phyloP scores from a whole-genome alignment of 2,797 vertebrate species.

The Aeoliscus strigatus region DNA sequence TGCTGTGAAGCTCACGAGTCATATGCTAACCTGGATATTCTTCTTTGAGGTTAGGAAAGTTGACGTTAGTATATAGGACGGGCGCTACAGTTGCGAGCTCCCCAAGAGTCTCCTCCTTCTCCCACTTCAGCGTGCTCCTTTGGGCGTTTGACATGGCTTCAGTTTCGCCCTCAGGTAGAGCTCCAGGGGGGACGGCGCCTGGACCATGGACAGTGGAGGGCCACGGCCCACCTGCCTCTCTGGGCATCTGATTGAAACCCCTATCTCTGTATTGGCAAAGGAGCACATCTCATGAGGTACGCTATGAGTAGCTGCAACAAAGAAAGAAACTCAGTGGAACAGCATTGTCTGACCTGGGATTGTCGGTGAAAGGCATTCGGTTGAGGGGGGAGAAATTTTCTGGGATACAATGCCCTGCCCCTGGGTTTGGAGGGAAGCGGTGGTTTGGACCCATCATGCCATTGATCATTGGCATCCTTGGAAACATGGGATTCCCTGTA shows the following conservation, averaged over 20 bases:
- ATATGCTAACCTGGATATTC: constrained; percentile 87
- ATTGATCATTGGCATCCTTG: constrained; percentile 91
- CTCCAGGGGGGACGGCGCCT: constrained; percentile 56
- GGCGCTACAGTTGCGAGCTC: constrained; percentile 96
- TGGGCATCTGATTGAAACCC: constrained; percentile 85
- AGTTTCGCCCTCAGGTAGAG: constrained; percentile 72
- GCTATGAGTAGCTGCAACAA: neutral
- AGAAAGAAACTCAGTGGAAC: neutral
- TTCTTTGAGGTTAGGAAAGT: constrained; percentile 94
- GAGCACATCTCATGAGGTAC: neutral
- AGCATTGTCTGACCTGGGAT: constrained; percentile 78
- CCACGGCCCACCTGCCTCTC: constrained; percentile 83
- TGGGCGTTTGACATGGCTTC: constrained; percentile 97
- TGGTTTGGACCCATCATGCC: constrained; percentile 88
- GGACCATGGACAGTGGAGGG: constrained; percentile 60
- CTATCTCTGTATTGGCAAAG: constrained; percentile 78
- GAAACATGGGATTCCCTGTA: constrained; percentile 84
- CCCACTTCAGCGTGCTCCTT: constrained; percentile 97
- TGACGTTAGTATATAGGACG: constrained; percentile 96
- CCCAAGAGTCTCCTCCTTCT: constrained; percentile 95
- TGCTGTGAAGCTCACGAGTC: neutral
- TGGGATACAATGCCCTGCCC: constrained; percentile 76
- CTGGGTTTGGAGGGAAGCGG: constrained; percentile 82
- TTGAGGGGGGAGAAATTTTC: constrained; percentile 83
- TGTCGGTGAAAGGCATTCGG: constrained; percentile 84